A percentile compares a stretch with the other conserved stretches of the same genome.
phyloP scores from a whole-genome alignment of 2,888 invertebrate genomes.

The Aphodius sticticus region DNA sequence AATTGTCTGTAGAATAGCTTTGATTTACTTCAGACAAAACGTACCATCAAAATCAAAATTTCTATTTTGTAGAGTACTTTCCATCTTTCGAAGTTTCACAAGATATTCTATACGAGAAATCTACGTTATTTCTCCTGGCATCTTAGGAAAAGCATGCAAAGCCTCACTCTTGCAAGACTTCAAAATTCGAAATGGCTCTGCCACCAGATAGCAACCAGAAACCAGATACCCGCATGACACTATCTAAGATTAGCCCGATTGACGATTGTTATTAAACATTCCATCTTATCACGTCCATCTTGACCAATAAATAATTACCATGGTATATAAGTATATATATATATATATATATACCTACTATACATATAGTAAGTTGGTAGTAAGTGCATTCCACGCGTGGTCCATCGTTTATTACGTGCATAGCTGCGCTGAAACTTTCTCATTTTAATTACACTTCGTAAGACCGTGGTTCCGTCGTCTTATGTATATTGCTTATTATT shows the following conservation, averaged over 20 bases:
- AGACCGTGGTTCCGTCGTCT: not conserved
- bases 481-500: not conserved
- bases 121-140: not conserved
- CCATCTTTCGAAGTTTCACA: not conserved
- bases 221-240: not conserved
- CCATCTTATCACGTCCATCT: constrained; percentile 4
- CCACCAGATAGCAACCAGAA: not conserved
- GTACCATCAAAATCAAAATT: not conserved
- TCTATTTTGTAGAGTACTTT: not conserved
- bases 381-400: not conserved
- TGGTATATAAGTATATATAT: not conserved
- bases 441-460: not conserved
- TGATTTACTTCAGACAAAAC: no score
- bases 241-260: not conserved
- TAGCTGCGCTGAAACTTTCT: not conserved
- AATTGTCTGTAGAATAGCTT: no score
- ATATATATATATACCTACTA: not conserved
- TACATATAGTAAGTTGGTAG: not conserved
- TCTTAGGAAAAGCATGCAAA: not conserved
- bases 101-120: not conserved
- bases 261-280: constrained; percentile 4
- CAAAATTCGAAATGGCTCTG: constrained; percentile 4
- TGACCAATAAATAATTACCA: constrained; percentile 4
- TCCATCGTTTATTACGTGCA: not conserved
- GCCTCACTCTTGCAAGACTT: not conserved